Evolutionary conservation across 2,113 vertebrate genomes (phyloP), one percentile per base, ranked within the genome.

Genomic region (Megaceryle torquata): DNA sequence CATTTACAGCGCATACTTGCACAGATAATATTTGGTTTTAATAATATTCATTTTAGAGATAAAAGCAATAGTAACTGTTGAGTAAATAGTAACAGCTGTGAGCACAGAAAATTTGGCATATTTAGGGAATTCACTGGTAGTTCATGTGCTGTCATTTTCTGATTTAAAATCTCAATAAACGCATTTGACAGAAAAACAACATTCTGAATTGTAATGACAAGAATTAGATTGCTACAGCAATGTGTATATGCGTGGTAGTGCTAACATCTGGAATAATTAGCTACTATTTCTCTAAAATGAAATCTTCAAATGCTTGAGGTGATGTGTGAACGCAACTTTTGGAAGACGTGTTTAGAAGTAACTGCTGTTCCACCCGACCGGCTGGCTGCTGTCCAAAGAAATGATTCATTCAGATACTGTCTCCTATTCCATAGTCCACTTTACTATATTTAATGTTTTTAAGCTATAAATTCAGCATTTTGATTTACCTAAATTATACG

Each of bases 11-110:
- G 61, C 33, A 88, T 83, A 88, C 83, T 83, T 20, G 15, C 6
- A 1, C 65, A 64, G 43, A 75, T 94, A 90, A 86, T 88, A 48
- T 93, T 90, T 80, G 80, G 35, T 53, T 90, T 94, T 94, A 79
- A 88, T 96, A 94, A 75, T 88, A 86, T 57, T 90, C 57, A 84
- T 94, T 93, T 91, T 53, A 28, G n/a, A 94, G 48, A 96, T 86
- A 94, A 96, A 97, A 78, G 80, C 88, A 93, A 35, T 96, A 88
- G 93, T 89, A 91, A 84, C 60, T 94, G 93, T 94, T 94, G 90
- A 90, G 86, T 96, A 96, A 97, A 96, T 97, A 96, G 72, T 91
- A 97, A 76, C 92, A 95, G 88, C 92, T 97, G 95, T 81, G 77
- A 91, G 57, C 68, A 77, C 53, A 93, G 79, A 95, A 92, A 92